These are phyloP conservation scores for Calycopis cecrops DNA, from an alignment of 1,140 invertebrate species.

Conservation along the genomic window DNA sequence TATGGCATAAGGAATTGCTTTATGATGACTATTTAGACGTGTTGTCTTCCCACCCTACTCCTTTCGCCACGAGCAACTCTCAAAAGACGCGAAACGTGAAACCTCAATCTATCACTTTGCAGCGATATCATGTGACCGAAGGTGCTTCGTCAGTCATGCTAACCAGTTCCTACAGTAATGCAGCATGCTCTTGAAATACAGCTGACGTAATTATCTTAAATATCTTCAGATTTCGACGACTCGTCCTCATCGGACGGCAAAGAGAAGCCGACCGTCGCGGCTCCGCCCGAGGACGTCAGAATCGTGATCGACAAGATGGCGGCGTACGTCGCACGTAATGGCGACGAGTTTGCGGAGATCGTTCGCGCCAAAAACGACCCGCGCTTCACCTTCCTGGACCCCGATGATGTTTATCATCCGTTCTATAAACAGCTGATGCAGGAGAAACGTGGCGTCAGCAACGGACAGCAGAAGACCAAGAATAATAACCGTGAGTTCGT, in stretches of 20 bases:
- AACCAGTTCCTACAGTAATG: no score
- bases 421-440: conserved; percentile 82
- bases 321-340: conserved; percentile 95
- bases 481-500: conserved; percentile 67
- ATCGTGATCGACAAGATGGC: conserved; percentile 97
- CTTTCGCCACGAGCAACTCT: no score
- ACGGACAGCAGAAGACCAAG: conserved; percentile 57
- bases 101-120: no score
- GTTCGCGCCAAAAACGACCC: conserved; percentile 91
- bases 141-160: no score
- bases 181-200: no score
- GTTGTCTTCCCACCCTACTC: no score
- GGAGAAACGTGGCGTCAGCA: conserved; percentile 41
- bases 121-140: no score
- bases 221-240: conserved; percentile 45
- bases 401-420: conserved; percentile 82
- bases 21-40: no score
- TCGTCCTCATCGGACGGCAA: conserved; percentile 47
- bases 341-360: conserved; percentile 92
- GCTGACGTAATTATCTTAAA: no score
- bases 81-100: no score
- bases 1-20: no score
- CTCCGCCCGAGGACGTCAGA: conserved; percentile 86
- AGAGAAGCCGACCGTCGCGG: conserved; percentile 68
- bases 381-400: conserved; percentile 87